A percentile compares a stretch with the other conserved stretches of the same genome.
phyloP scores from a whole-genome alignment of 2,888 invertebrate genomes.

The Mechanitis messenoides region DNA sequence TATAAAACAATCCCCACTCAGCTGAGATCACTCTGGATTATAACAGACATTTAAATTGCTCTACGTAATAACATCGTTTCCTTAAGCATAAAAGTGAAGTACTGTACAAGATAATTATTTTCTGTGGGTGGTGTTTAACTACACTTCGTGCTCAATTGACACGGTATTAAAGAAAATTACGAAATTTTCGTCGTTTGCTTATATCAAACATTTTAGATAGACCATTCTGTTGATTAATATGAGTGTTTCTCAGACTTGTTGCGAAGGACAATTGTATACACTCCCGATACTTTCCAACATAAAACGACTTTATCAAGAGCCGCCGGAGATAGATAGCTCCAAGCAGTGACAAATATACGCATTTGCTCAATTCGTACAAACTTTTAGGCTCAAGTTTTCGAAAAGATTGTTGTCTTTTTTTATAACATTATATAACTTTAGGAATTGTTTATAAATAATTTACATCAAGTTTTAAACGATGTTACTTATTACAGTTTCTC shows the following conservation, averaged over 20 bases:
- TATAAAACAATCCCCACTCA: constrained; percentile 5
- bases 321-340: constrained; percentile 38
- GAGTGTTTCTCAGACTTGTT: constrained; percentile 52
- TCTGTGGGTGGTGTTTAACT: no score
- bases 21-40: constrained; percentile 3
- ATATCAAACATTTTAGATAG: constrained; percentile 28
- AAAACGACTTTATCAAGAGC: constrained; percentile 34
- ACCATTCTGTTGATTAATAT: constrained; percentile 58
- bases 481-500: no score
- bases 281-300: constrained; percentile 39
- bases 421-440: neutral
- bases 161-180: no score
- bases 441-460: no score
- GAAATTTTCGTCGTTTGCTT: no score
- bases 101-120: no score
- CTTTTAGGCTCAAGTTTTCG: constrained; percentile 22
- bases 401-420: constrained; percentile 6
- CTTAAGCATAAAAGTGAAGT: neutral
- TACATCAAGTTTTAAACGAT: no score
- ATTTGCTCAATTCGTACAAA: constrained; percentile 32
- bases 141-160: no score
- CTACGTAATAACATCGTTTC: constrained; percentile 5
- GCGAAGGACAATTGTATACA: constrained; percentile 49
- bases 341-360: constrained; percentile 49
- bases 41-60: constrained; percentile 3